Percentiles rank a stretch among this genome's conserved stretches.
These are phyloP conservation scores for Torymus auratus DNA, from an alignment of 2,888 invertebrate species.

Conservation along the genomic window DNA sequence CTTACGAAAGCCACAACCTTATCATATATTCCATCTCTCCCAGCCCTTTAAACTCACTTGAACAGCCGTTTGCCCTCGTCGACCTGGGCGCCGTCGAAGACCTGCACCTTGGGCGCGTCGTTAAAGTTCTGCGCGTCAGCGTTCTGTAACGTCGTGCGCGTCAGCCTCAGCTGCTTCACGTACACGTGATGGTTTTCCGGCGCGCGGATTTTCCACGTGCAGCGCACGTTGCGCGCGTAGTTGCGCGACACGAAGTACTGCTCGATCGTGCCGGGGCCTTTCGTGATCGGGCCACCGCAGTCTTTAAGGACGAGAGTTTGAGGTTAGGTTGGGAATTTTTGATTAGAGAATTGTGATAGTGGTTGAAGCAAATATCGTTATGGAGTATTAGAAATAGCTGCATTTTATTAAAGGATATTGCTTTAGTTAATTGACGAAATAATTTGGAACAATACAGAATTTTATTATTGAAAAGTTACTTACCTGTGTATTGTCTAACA, in stretches of 20 bases:
- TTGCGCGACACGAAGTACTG: constrained; percentile 20
- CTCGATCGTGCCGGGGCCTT: constrained; percentile 23
- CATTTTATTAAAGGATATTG: too few relatives aligned
- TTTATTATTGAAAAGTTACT: background rate
- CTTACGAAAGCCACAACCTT: too few relatives aligned
- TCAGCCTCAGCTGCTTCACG: constrained; percentile 29
- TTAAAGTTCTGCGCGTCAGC: constrained; percentile 3
- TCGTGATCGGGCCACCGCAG: constrained; percentile 20
- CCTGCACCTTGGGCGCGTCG: constrained; percentile 36
- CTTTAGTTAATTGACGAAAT: too few relatives aligned
- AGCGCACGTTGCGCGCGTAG: constrained; percentile 15
- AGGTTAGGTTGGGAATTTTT: too few relatives aligned
- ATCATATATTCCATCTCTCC: too few relatives aligned
- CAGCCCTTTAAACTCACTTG: background rate
- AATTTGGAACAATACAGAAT: too few relatives aligned
- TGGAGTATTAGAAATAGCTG: too few relatives aligned
- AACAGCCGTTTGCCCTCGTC: constrained; percentile 21
- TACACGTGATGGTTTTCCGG: constrained; percentile 39
- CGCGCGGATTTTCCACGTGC: constrained; percentile 22
- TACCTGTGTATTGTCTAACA: constrained; percentile 12
- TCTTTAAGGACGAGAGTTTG: background rate
- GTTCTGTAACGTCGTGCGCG: constrained; percentile 7
- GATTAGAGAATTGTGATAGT: too few relatives aligned
- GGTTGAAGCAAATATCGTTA: too few relatives aligned
- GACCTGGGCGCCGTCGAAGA: constrained; percentile 20